Evolutionary conservation across 1,140 invertebrate species (phyloP), one percentile per base, ranked within the genome.

Genomic region (Cherax quadricarinatus): DNA sequence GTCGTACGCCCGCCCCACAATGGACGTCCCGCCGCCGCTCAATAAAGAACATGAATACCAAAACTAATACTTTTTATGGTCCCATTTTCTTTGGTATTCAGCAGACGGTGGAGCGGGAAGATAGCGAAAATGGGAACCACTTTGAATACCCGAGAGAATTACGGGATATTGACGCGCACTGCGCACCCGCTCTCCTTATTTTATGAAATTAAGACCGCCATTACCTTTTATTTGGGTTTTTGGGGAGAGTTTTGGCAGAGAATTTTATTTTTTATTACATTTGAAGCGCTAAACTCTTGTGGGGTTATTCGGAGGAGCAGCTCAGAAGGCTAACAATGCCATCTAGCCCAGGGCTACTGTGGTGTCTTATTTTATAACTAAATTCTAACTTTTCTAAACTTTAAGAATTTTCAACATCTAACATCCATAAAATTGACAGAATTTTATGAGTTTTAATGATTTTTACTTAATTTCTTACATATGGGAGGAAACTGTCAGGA

Each of bases 51-150:
- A 88, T 81, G 86, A 88, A 88, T 88, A 88, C 86, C 86, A 81
- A 81, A 88, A 80, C 78, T 88, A 88, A 88, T 88, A 88, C 86
- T 88, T 88, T 88, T 88, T 88, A 88, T 88, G 86, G 86, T 62
- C 86, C 78, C 86, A 88, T 88, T 88, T 88, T 88, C 86, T 81
- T 81, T 53, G 86, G 86, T 88, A 88, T 88, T 88, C 86, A 62
- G 86, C 86, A 88, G 86, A 81, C 53, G 75, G 86, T 81, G 86
- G 75, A 18, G 86, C 53, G 86, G 86, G 75, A 24, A 88, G 86
- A 88, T 88, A 88, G 86, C 86, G 75, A 60, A 75, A 80, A 88
- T 60, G 86, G 86, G 86, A 81, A 57, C 86, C 86, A 88, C 86
- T 88, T 88, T 88, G 86, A 88, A 88, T 88, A 66, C 86, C 86